Base-by-base conservation (phyloP, 2,113 vertebrate species). In the Oncorhynchus nerka region DNA sequence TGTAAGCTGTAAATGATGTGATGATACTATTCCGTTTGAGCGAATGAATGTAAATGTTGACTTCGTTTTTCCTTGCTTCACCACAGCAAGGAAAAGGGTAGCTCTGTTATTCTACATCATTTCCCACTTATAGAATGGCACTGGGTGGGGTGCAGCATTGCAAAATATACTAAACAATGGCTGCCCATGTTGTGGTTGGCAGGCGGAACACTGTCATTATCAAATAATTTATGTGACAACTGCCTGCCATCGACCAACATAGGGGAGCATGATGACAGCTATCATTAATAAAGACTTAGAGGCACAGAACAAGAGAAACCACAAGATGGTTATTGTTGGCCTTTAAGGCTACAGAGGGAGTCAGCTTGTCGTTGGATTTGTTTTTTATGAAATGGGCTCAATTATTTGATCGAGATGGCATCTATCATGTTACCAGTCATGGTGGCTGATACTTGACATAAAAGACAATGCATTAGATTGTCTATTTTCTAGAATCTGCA, bases 191-290 rank as follows among this genome's bases (percentile, higher is more conserved):
- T 28, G 28, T 59, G 66, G 49, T 59, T 75, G 74, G 74, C 66
- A 45, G 39, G 39, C 8, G 39, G 39, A 45, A 45, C 39, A 68
- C 66, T 32, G 24, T 59, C 55, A 74, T 74, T 62, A 79, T 49
- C 32, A 13, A 70, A 70, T 74, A n/a, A 68, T 70, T 62, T 57
- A 11, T 45, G 71, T 49, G 32, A 26, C 72, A 74, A 70, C 22
- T 32, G 24, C 71, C 73, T 12, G 72, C 49, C 32, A 49, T 49
- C 30, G 26, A 39, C n/a, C 39, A 64, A 71, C 62, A 77, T 68
- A 61, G 73, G 9, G 64, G 71, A 70, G 66, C 30, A 32, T 74
- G 67, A 79, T 61, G 15, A 74, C 69, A 70, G 66, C 55, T 39
- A 26, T 70, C 73, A 74, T 74, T 69, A 79, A 74, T 64, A 45